Evolutionary conservation across 2,797 vertebrate genomes (phyloP).

Genomic region (Gallinago stenura): DNA sequence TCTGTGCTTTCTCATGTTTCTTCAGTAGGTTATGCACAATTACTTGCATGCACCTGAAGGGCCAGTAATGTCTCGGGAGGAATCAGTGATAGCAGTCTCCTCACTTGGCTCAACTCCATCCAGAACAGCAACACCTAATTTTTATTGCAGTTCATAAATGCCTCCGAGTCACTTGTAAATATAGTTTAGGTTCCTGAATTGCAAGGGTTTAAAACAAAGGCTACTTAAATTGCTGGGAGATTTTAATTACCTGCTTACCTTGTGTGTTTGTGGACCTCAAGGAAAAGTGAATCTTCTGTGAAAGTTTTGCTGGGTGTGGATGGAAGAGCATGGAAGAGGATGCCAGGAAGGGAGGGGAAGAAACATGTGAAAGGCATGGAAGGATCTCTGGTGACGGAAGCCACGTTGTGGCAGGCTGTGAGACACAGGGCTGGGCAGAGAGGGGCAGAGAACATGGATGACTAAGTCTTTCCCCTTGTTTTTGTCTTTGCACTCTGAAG

Average conservation of each 20-base stretch:
- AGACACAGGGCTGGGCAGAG: neutral
- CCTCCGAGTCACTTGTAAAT: neutral
- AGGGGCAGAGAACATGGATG: neutral
- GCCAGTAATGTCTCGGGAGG: neutral
- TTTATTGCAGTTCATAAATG: neutral
- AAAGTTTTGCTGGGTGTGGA: conserved; percentile 39
- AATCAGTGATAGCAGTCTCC: neutral
- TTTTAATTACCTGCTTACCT: neutral
- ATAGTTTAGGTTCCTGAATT: neutral
- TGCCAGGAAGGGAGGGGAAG: conserved; percentile 6
- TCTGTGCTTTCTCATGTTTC: neutral
- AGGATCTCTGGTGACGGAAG: neutral
- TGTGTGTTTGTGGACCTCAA: neutral
- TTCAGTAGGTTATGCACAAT: neutral
- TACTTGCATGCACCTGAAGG: neutral
- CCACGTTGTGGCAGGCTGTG: neutral
- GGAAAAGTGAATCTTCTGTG: neutral
- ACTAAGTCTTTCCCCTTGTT: neutral
- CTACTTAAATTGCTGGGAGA: neutral
- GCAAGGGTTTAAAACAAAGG: neutral
- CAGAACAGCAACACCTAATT: neutral
- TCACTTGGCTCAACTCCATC: neutral
- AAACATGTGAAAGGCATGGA: neutral
- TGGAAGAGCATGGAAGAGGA: neutral
- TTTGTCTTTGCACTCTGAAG: neutral